Evolutionary conservation across 2,888 invertebrate genomes (phyloP).

Genomic region (Campopleginae sp.): DNA sequence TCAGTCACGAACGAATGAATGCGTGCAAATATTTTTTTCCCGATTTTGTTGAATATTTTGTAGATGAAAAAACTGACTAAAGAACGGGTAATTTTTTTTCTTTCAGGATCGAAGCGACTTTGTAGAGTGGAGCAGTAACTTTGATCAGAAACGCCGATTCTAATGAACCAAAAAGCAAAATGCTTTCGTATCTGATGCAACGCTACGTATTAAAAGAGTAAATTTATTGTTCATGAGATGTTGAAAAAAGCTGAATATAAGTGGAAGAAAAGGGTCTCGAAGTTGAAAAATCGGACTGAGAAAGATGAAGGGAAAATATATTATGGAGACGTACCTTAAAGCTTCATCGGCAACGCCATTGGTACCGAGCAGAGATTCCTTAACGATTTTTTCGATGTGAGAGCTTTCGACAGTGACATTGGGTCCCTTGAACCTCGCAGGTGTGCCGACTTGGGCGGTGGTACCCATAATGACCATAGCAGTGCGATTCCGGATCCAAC

Average conservation of each 20-base stretch:
- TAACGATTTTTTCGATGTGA: slow-evolving; percentile 88
- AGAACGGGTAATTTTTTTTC: too few relatives aligned
- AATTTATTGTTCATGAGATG: too few relatives aligned
- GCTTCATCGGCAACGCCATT: slow-evolving; percentile 87
- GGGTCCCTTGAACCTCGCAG: slow-evolving; percentile 86
- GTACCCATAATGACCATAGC: slow-evolving; percentile 88
- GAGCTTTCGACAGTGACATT: slow-evolving; percentile 89
- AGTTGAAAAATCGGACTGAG: not conserved
- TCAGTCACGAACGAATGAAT: not conserved
- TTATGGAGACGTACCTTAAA: slow-evolving; percentile 81
- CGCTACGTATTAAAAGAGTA: not conserved
- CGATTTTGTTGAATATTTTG: too few relatives aligned
- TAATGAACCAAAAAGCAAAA: too few relatives aligned
- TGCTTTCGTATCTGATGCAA: not conserved
- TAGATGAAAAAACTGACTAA: too few relatives aligned
- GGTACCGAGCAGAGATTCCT: slow-evolving; percentile 88
- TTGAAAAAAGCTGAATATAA: not conserved
- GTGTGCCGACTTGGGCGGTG: slow-evolving; percentile 90
- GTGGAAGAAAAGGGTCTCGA: not conserved
- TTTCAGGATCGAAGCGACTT: too few relatives aligned
- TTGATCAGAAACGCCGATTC: too few relatives aligned
- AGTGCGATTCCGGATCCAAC: slow-evolving; percentile 86
- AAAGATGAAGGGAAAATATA: slow-evolving; percentile 7
- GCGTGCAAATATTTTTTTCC: too few relatives aligned
- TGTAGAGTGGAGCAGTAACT: too few relatives aligned